Conservation (phyloP, 2,113 vertebrate genomes). For the Silurus asotus region DNA sequence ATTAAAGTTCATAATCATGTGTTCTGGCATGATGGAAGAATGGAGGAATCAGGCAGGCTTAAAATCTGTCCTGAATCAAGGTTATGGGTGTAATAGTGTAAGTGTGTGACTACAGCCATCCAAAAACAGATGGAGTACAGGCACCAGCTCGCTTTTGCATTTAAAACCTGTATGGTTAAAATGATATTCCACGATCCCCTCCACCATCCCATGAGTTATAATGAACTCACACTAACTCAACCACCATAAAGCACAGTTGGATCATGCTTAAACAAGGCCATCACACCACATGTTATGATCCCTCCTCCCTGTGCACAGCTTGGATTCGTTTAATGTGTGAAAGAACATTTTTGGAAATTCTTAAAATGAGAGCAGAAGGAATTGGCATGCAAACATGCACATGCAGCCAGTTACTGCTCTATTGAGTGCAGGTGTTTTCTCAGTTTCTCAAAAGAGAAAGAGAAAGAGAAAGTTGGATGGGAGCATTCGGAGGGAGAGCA, state of each 20-base stretch:
- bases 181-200: not conserved
- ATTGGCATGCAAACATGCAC: conserved; percentile 21
- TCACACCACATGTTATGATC: conserved; percentile 6
- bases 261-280: conserved; percentile 27
- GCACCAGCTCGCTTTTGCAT: not conserved
- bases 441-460: conserved; percentile 22
- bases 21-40: not conserved
- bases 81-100: not conserved
- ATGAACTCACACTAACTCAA: not conserved
- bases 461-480: conserved; percentile 22
- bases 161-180: not conserved
- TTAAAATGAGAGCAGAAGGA: conserved; percentile 21
- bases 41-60: not conserved
- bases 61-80: not conserved
- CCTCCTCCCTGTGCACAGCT: not conserved
- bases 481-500: conserved; percentile 3
- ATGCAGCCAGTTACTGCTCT: conserved; percentile 15
- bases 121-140: conserved; percentile 3
- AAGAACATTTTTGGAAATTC: conserved; percentile 20
- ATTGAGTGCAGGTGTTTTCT: conserved; percentile 33
- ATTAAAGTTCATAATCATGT: conserved; percentile 9
- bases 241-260: not conserved
- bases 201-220: not conserved
- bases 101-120: conserved; percentile 27
- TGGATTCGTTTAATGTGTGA: conserved; percentile 28